A percentile compares a stretch with the other conserved stretches of the same genome.
Conservation (phyloP, 2,888 invertebrate species). For the Bellardia bayeri region DNA sequence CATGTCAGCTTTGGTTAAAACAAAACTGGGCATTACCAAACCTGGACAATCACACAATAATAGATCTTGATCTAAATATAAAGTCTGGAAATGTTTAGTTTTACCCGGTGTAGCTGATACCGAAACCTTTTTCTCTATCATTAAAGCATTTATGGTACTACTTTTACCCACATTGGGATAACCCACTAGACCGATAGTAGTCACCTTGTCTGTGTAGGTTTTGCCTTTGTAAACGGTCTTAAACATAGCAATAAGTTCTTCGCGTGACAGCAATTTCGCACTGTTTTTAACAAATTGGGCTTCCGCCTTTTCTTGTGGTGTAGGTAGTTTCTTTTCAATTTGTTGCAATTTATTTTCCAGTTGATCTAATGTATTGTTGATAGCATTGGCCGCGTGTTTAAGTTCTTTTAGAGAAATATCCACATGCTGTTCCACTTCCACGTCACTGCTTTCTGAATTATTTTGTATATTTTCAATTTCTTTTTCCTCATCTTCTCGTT, state of each 20-base stretch:
- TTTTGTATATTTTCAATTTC: constrained; percentile 9
- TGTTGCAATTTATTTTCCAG: constrained; percentile 86
- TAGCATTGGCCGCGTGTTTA: constrained; percentile 85
- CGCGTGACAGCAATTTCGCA: constrained; percentile 86
- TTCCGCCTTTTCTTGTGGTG: constrained; percentile 32
- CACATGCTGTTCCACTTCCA: background rate
- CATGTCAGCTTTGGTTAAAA: constrained; percentile 97
- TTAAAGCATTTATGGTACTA: constrained; percentile 97
- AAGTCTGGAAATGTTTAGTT: constrained; percentile 98
- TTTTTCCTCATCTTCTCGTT: constrained; percentile 46
- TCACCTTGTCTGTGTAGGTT: constrained; percentile 85
- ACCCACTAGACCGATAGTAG: constrained; percentile 97
- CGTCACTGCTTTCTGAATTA: constrained; percentile 6
- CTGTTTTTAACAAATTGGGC: constrained; percentile 79
- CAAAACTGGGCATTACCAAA: constrained; percentile 98
- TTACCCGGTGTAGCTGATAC: constrained; percentile 99
- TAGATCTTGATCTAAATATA: constrained; percentile 91
- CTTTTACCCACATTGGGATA: constrained; percentile 99
- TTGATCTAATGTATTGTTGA: constrained; percentile 85
- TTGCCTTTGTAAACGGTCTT: constrained; percentile 86
- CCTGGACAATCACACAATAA: constrained; percentile 98
- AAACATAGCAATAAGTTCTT: constrained; percentile 90
- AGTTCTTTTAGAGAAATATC: constrained; percentile 82
- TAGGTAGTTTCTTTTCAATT: constrained; percentile 85
- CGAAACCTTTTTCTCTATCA: constrained; percentile 93